Conservation (phyloP, 2,797 vertebrate species). For the Sebastes matsubarae region DNA sequence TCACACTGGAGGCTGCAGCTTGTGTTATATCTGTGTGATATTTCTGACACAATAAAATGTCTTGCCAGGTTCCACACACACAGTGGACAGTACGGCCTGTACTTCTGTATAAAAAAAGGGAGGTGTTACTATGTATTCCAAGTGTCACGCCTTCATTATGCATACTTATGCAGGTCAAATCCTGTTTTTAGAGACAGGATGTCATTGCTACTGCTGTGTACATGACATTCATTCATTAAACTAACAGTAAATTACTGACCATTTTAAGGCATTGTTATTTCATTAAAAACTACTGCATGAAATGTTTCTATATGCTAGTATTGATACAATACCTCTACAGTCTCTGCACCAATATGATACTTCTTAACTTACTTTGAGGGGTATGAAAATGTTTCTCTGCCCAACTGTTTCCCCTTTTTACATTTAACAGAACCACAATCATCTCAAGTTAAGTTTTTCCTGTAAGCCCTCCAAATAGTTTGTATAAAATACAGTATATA, state of each 20-base stretch:
- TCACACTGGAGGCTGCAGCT: neutral
- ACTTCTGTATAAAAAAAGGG: neutral
- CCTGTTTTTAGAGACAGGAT: neutral
- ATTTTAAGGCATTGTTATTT: neutral
- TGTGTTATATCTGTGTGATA: neutral
- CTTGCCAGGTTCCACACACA: neutral
- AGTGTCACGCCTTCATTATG: slow-evolving; percentile 25
- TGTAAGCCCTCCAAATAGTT: neutral
- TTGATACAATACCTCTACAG: neutral
- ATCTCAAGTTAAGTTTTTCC: neutral
- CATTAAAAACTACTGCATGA: neutral
- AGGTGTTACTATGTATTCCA: neutral
- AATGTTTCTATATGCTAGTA: neutral
- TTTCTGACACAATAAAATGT: neutral
- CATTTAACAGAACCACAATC: neutral
- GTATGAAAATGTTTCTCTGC: neutral
- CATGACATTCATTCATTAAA: neutral
- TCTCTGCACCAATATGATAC: neutral
- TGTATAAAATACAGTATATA: neutral
- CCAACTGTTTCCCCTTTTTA: neutral
- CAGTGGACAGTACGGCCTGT: neutral
- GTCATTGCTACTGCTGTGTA: neutral
- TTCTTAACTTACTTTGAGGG: neutral
- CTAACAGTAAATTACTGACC: neutral
- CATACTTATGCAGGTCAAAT: slow-evolving; percentile 37